Conservation (phyloP, 2,888 invertebrate genomes). For the Xestobium rufovillosum region DNA sequence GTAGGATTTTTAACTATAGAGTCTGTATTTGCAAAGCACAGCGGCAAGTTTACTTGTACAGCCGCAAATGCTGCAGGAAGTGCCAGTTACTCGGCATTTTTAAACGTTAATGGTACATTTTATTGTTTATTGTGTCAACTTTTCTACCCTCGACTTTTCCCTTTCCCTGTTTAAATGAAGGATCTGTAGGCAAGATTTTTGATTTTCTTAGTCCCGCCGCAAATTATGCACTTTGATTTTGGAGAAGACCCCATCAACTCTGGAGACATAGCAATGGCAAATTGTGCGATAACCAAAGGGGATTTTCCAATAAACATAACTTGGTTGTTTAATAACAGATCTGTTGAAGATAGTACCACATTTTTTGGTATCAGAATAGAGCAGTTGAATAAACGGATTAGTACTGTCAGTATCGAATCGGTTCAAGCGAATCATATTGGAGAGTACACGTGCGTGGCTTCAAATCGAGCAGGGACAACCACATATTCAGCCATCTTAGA, state of each 20-base stretch:
- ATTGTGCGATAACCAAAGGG: conserved; percentile 55
- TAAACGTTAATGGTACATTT: conserved; percentile 51
- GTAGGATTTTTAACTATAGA: conserved; percentile 58
- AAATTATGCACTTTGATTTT: conserved; percentile 51
- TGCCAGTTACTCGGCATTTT: conserved; percentile 45
- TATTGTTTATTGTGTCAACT: conserved; percentile 7
- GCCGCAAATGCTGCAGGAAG: conserved; percentile 52
- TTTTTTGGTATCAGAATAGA: conserved; percentile 50
- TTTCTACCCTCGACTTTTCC: not conserved
- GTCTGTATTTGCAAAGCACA: conserved; percentile 52
- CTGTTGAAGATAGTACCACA: conserved; percentile 44
- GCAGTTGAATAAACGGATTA: conserved; percentile 46
- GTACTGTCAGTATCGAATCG: conserved; percentile 57
- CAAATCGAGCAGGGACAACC: conserved; percentile 51
- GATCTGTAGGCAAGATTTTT: not conserved
- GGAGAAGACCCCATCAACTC: conserved; percentile 54
- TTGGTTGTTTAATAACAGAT: conserved; percentile 52
- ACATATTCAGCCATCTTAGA: conserved; percentile 47
- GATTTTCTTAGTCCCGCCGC: conserved; percentile 43
- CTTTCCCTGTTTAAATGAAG: not conserved
- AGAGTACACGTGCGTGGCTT: conserved; percentile 55
- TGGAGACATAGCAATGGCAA: conserved; percentile 53
- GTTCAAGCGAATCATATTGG: conserved; percentile 55
- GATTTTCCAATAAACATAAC: conserved; percentile 54
- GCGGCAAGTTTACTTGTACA: conserved; percentile 56